These are phyloP conservation scores for Amphiduros pacificus DNA, from an alignment of 2,888 invertebrate species.

Conservation along the genomic window DNA sequence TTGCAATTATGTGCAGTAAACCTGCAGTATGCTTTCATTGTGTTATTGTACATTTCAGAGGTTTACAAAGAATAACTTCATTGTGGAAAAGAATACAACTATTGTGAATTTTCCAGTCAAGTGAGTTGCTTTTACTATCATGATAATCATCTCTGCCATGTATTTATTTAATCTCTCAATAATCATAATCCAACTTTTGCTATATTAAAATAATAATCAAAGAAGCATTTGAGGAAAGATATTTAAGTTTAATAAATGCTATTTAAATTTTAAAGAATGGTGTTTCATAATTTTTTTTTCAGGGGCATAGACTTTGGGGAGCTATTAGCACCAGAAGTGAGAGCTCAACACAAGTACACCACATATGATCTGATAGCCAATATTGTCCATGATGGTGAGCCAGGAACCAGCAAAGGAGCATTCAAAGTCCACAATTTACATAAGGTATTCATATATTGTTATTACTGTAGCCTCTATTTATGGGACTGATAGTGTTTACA, in stretches of 20 bases:
- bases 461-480: too few relatives aligned
- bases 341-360: slow-evolving; percentile 66
- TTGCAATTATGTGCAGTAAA: too few relatives aligned
- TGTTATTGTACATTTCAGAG: slow-evolving; percentile 63
- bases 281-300: slow-evolving; percentile 43
- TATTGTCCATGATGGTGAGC: slow-evolving; percentile 97
- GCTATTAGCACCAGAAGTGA: slow-evolving; percentile 81
- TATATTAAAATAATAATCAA: not conserved
- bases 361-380: slow-evolving; percentile 98
- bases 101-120: slow-evolving; percentile 99
- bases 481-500: too few relatives aligned
- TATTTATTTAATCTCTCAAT: too few relatives aligned
- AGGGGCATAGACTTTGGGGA: slow-evolving; percentile 98
- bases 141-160: too few relatives aligned
- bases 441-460: too few relatives aligned
- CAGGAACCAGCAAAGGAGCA: slow-evolving; percentile 78
- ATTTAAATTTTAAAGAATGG: not conserved
- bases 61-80: slow-evolving; percentile 98
- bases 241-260: too few relatives aligned
- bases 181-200: not conserved
- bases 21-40: not conserved
- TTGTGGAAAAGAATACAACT: slow-evolving; percentile 98
- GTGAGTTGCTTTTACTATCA: too few relatives aligned
- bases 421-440: slow-evolving; percentile 93
- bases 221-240: not conserved